Conservation (phyloP, 2,113 vertebrate genomes). For the Gymnorhina tibicen region DNA sequence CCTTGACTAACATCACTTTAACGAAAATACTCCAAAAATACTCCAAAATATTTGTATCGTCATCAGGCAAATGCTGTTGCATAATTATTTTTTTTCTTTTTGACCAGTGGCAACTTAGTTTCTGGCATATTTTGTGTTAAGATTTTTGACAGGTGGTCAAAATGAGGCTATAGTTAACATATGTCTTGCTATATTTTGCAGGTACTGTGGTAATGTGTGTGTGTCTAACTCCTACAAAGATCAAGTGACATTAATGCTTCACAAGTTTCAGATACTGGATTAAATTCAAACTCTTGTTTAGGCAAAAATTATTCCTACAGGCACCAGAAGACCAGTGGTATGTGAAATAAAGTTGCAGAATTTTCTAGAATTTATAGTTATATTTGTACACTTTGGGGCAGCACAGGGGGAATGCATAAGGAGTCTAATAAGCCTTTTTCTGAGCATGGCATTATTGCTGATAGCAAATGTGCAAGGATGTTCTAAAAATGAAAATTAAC, state of each 20-base stretch:
- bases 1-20: neutral
- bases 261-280: neutral
- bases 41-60: neutral
- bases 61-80: neutral
- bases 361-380: neutral
- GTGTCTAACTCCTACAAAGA: slow-evolving; percentile 35
- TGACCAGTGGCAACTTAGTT: neutral
- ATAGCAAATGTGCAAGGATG: neutral
- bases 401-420: neutral
- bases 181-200: slow-evolving; percentile 49
- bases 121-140: neutral
- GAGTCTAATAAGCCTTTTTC: neutral
- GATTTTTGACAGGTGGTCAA: slow-evolving; percentile 41
- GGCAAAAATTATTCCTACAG: neutral
- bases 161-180: slow-evolving; percentile 11
- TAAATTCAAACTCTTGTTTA: neutral
- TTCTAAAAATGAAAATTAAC: slow-evolving; percentile 10
- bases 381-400: neutral
- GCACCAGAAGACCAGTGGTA: neutral
- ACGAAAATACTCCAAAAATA: neutral
- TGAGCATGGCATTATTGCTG: neutral
- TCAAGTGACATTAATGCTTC: slow-evolving; percentile 27
- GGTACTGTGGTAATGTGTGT: neutral
- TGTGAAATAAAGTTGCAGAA: neutral
- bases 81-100: neutral